phyloP scores from a whole-genome alignment of 2,888 invertebrate species.

The Archips xylosteana region DNA sequence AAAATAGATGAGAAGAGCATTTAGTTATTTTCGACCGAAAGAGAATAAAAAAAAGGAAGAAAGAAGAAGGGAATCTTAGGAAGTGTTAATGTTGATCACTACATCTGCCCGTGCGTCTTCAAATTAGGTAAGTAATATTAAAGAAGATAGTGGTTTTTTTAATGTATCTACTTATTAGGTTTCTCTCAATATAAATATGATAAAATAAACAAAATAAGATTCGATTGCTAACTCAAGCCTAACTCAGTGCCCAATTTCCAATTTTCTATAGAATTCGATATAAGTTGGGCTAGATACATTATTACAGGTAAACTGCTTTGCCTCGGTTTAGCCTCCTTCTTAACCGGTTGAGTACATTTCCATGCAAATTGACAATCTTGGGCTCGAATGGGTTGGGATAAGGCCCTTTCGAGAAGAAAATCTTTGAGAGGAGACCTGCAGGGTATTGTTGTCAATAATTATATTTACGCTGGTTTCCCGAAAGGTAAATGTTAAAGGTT shows the following conservation, averaged over 20 bases:
- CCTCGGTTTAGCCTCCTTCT: slow-evolving; percentile 21
- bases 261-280: slow-evolving; percentile 33
- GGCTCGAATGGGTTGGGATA: slow-evolving; percentile 25
- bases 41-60: too few species aligned
- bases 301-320: slow-evolving; percentile 32
- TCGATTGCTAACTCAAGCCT: slow-evolving; percentile 7
- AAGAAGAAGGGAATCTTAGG: too few species aligned
- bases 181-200: background rate
- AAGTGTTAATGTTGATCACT: too few species aligned
- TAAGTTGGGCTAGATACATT: slow-evolving; percentile 29
- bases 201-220: slow-evolving; percentile 19
- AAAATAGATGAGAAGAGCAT: too few species aligned
- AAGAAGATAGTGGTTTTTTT: background rate
- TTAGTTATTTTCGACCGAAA: too few species aligned
- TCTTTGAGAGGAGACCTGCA: slow-evolving; percentile 14
- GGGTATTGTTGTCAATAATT: slow-evolving; percentile 10
- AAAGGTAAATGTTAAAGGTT: slow-evolving; percentile 3
- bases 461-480: slow-evolving; percentile 5
- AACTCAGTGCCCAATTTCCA: slow-evolving; percentile 11
- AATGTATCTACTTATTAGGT: background rate
- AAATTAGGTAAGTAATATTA: too few species aligned
- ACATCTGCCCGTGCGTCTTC: too few species aligned
- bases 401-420: slow-evolving; percentile 25
- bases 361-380: slow-evolving; percentile 39
- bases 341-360: slow-evolving; percentile 36